Evolutionary conservation across 2,797 vertebrate species (phyloP), one percentile per base, ranked within the genome.

Genomic region (Anas capensis): DNA sequence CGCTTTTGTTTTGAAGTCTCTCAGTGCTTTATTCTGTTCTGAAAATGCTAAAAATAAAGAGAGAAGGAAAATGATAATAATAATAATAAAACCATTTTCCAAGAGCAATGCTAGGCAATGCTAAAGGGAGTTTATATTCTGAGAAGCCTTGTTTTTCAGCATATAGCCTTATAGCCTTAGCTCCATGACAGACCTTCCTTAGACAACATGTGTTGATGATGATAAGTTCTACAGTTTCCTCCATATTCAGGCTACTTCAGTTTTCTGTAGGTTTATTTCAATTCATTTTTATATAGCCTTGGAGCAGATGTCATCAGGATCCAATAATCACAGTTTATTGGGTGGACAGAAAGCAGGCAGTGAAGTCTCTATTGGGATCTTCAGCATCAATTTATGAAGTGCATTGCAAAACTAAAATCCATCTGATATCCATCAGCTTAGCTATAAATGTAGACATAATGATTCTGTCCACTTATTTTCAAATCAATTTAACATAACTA

Each of bases 391-490:
- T 96, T 95, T 90, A 94, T 93, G 88, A 93, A 82, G 89, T 81
- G 80, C 89, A 72, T 19, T 64, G 76, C 70, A 84, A 93, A 94
- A 93, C 85, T 94, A 83, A 95, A 97, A 93, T 90, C 85, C 87
- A 90, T 91, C 85, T 94, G 87, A 96, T 96, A 96, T 95, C 89
- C 92, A 93, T 95, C 91, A 96, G 77, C 56, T 90, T 84, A 80
- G 85, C 80, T 56, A 83, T 96, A 92, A 96, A 91, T 84, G 85
- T 56, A 77, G 60, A 71, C 82, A 84, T 95, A 94, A 95, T 72
- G 90, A 93, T 92, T 92, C 89, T 79, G 81, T 96, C 92, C 89
- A 94, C 76, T 97, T 95, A 96, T 94, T 96, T 94, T 94, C 89
- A 90, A 92, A 97, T 97, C 93, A 95, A 92, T 95, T 93, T 92